Percentiles rank a stretch among this genome's conserved stretches.
Conservation (phyloP, 2,113 vertebrate genomes). For the Tamias sibiricus region DNA sequence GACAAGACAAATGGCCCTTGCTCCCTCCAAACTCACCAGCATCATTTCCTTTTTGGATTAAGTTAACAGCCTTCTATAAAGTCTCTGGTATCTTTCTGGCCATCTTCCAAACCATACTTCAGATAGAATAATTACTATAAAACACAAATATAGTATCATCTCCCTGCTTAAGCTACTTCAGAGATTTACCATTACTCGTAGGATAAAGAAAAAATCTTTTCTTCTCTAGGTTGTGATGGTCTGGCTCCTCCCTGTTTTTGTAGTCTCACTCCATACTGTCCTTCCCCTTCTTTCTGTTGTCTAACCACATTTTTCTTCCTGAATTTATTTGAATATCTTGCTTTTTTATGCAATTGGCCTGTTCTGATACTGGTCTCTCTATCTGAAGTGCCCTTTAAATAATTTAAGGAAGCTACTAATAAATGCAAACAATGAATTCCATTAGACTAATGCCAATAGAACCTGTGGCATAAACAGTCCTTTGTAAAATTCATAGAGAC, state of each 20-base stretch:
- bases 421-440: background rate
- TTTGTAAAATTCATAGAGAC: background rate
- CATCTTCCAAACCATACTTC: background rate
- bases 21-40: background rate
- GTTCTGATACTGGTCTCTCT: background rate
- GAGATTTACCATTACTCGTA: background rate
- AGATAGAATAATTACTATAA: background rate
- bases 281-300: background rate
- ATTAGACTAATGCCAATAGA: background rate
- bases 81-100: background rate
- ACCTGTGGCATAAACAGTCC: background rate
- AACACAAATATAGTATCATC: background rate
- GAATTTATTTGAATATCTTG: background rate
- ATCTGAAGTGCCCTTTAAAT: background rate
- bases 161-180: background rate
- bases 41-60: background rate
- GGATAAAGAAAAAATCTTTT: background rate
- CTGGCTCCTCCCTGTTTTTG: background rate
- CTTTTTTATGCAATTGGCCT: background rate
- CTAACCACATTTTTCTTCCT: background rate
- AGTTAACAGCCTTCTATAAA: background rate
- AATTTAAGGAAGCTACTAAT: slow-evolving; percentile 5
- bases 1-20: background rate
- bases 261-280: background rate
- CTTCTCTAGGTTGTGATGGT: background rate